These are phyloP conservation scores for Oncopeltus fasciatus DNA, from an alignment of 1,140 invertebrate genomes.

Conservation along the genomic window DNA sequence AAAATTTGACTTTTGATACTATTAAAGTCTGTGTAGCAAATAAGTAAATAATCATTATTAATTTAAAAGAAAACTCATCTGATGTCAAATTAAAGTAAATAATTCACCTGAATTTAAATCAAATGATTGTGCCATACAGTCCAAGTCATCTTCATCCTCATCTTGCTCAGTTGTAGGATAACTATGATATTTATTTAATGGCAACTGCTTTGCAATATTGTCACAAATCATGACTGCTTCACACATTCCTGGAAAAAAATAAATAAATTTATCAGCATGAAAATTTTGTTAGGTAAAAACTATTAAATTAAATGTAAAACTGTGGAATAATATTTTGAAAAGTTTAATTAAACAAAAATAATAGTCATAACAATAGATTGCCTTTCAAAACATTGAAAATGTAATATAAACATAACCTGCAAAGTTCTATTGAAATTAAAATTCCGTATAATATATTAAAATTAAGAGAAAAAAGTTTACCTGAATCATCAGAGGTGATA, in stretches of 20 bases:
- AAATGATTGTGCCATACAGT: constrained; percentile 45
- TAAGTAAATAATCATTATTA: too few species aligned
- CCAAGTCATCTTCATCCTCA: constrained; percentile 56
- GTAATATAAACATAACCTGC: not conserved
- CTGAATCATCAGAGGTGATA: constrained; percentile 88
- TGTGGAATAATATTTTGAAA: not conserved
- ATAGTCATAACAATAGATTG: not conserved
- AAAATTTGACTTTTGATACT: too few species aligned
- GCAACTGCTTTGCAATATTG: constrained; percentile 45
- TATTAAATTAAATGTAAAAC: not conserved
- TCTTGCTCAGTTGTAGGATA: constrained; percentile 64
- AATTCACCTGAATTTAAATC: constrained; percentile 51
- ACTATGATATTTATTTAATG: constrained; percentile 43
- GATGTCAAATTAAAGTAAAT: not conserved
- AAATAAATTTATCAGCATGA: not conserved
- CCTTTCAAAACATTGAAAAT: not conserved
- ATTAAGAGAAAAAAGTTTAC: constrained; percentile 32
- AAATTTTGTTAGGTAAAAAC: too few species aligned
- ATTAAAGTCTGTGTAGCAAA: too few species aligned
- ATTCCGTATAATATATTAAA: too few species aligned
- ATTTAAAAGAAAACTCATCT: too few species aligned
- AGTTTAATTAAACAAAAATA: not conserved
- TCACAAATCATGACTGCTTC: constrained; percentile 66
- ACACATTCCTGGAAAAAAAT: constrained; percentile 41
- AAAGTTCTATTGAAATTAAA: not conserved